Evolutionary conservation across 53 echinoderm and acorn worm species (phyloP).

Genomic region (Stichopus horrens): DNA sequence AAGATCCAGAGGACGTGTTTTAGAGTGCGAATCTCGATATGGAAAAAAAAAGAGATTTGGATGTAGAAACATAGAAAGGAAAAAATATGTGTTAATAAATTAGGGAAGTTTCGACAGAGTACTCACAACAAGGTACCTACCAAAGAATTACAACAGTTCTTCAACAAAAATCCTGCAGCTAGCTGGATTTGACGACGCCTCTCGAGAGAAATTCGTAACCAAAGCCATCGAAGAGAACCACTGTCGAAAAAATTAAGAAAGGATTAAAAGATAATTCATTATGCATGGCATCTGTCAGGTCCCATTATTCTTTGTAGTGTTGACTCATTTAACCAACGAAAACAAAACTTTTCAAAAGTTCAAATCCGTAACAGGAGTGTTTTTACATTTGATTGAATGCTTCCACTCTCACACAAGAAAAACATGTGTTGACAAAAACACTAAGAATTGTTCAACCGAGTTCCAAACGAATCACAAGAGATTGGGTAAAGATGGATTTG

Average conservation of each 20-base stretch:
- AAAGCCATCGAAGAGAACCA: neutral
- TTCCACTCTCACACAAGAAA: neutral
- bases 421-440: neutral
- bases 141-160: neutral
- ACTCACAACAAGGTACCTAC: neutral
- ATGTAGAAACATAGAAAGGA: neutral
- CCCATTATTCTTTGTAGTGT: neutral
- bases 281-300: neutral
- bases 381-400: neutral
- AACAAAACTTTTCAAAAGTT: neutral
- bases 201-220: neutral
- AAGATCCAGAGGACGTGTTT: no score
- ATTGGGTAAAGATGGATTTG: neutral
- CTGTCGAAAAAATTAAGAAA: neutral
- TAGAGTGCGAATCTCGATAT: slow-evolving; percentile 4
- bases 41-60: neutral
- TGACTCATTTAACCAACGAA: neutral
- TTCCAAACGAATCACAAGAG: neutral
- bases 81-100: neutral
- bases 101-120: neutral
- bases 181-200: neutral
- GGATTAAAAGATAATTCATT: neutral
- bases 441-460: neutral
- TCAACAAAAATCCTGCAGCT: neutral
- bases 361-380: neutral